Base-by-base conservation (phyloP, 2,888 invertebrate species). In the Polydrusus pterygomalis region DNA sequence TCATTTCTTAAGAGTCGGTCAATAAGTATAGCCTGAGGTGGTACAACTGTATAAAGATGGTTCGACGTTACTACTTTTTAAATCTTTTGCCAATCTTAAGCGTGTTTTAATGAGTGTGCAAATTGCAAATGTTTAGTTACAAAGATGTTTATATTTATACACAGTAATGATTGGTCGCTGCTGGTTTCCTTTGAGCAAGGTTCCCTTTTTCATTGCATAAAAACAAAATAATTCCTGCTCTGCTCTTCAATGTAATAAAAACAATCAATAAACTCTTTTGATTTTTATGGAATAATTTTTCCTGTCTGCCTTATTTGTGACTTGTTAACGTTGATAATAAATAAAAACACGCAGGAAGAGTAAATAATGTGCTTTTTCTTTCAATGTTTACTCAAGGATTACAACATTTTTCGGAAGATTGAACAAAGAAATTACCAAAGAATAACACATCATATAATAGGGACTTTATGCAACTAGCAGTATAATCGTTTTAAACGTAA, bases 331-430 rank as follows among this genome's bases (percentile, higher is more conserved):
- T 40, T 11, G 11, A 6, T 40, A 2, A 40, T 40, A 11, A 40
- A 11, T 40, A 40, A 11, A 11, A 51, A 10, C 51, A 11, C 25
- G 0, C 51, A 20, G 17, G 13, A 9, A 38, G 10, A 38, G 38
- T 15, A 13, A 60, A 38, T 13, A 13, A 20, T 45, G 20, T 38
- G 49, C 54, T 34, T 25, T 38, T 51, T 20, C 38, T 67, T 67
- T 51, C 40, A 54, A 38, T 40, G 67, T 67, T 67, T 67, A 67
- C 38, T 7, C 67, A 54, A 67, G 67, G 40, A 54, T 67, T 67
- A 38, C 67, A 51, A 67, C 49, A 67, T 30, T 49, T 30, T 49
- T 34, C 54, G 34, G 51, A 54, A 67, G 47, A 67, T 54, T 67
- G 40, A 38, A 67, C 20, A 0, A 8, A 67, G 40, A 67, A 65